Percentiles rank a stretch among this genome's conserved stretches.
These are phyloP conservation scores for Bujurquina vittata DNA, from an alignment of 2,113 vertebrate species.

Conservation along the genomic window DNA sequence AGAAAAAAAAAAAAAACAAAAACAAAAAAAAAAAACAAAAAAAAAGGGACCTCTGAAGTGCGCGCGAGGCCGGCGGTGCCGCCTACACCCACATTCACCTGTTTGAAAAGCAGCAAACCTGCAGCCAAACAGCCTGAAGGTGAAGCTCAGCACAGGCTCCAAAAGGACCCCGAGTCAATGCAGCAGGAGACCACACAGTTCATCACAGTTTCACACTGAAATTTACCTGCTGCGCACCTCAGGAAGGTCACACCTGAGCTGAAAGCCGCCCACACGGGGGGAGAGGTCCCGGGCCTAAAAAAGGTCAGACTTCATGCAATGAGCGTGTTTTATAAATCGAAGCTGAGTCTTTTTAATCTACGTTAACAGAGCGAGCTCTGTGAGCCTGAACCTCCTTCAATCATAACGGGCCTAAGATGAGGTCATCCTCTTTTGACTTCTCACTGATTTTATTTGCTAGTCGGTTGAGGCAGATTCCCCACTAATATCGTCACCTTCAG, in stretches of 20 bases:
- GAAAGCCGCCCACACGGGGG: not conserved
- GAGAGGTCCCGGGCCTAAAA: not conserved
- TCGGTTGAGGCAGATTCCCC: not conserved
- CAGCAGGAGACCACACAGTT: not conserved
- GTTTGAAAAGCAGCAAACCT: too few species aligned
- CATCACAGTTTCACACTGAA: not conserved
- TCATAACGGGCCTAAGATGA: too few species aligned
- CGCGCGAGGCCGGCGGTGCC: not conserved
- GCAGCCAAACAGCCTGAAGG: not conserved
- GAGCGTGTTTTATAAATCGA: too few species aligned
- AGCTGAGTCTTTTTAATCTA: too few species aligned
- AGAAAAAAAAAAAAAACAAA: not conserved
- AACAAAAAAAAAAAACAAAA: too few species aligned
- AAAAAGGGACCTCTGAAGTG: constrained; percentile 24
- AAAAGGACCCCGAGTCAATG: not conserved
- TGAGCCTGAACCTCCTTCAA: too few species aligned
- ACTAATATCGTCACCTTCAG: not conserved
- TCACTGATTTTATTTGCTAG: too few species aligned
- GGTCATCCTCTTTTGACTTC: too few species aligned
- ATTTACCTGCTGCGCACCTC: not conserved
- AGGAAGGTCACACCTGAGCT: not conserved
- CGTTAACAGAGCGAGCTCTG: too few species aligned
- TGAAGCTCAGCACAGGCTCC: not conserved
- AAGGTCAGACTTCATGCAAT: not conserved
- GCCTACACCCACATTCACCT: not conserved